Base-by-base conservation (phyloP, 2,888 invertebrate species). In the Cyrtodaria siliqua region DNA sequence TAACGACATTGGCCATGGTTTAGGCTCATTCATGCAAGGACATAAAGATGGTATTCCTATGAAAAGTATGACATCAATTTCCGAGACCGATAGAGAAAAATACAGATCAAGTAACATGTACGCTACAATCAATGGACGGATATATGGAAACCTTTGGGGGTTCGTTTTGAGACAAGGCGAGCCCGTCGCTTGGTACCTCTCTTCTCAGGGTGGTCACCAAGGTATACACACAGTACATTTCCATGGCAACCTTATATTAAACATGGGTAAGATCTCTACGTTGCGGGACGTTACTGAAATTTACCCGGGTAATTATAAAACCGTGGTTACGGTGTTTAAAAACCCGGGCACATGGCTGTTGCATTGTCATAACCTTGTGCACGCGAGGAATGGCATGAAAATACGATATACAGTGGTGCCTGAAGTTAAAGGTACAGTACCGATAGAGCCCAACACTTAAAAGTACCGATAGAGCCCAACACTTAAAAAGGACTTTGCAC, bases 181-280 rank as follows among this genome's bases (percentile, higher is more conserved):
- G 16, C n/a, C 18, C 18, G 20, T n/a, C 47, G 47, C 47, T 47
- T 47, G 47, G 47, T 47, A 47, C 47, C 18, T 47, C 16, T 47
- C 20, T 47, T n/a, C 18, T 9, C n/a, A 18, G 4, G 47, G 47
- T 47, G n/a, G n/a, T 6, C 18, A 47, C 16, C 18, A 47, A 4
- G 47, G 20, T 20, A 47, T 47, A n/a, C 47, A 47, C 16, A 47
- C 47, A 4, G 20, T 47, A 6, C 47, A 47, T 47, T 47, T 47
- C 16, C 47, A 47, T 16, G 47, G 47, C 4, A 33, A 33, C 33
- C 47, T 18, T 6, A 9, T 47, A 9, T 47, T 18, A n/a, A 47
- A 18, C 4, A n/a, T n/a, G 16, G 20, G 16, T 18, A 47, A 47
- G 20, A 47, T 47, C 6, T 18, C n/a, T n/a, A 47, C 20, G 18